Base-by-base conservation (phyloP, 2,888 invertebrate genomes). In the Phortica magna region DNA sequence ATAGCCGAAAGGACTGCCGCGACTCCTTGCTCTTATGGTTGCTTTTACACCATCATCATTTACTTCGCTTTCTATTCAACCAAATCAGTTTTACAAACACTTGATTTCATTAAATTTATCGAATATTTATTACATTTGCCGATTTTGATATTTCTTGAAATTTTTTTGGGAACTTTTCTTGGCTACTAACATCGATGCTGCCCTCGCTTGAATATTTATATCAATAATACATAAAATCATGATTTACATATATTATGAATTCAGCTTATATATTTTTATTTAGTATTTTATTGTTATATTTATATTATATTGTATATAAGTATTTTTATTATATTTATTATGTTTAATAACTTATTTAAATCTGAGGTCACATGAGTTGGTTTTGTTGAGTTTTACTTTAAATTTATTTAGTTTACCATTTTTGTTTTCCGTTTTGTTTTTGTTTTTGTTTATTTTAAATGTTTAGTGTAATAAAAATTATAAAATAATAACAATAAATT, bases 311-410 rank as follows among this genome's bases (percentile, higher is more conserved):
- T 84, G 82, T 84, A 82, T 80, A 83, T 80, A 87, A 84, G 81
- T 72, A 79, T 80, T 81, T 78, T 55, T 70, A 31, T 31, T 57
- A 77, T 79, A 78, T 79, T 17, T 76, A 76, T 83, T 80, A 79
- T 78, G 79, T 86, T 85, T 83, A 88, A 89, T 90, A 90, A 90
- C 91, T 91, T 91, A 91, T 90, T 89, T 88, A 91, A 90, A 87
- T 90, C 91, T 92, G 92, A 92, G 92, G 92, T 92, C 92, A 92
- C 92, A 92, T 92, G 92, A 92, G 92, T 92, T 92, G 92, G 92
- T 92, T 92, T 91, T 91, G 91, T 91, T 90, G 90, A 86, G 88
- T 89, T 86, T 89, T 89, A 84, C 87, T 81, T 86, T 89, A 84
- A 82, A 82, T 78, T 79, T 74, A 78, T 79, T 80, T 73, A 71